Base-by-base conservation (phyloP, 2,113 vertebrate species). In the Ovis aries region DNA sequence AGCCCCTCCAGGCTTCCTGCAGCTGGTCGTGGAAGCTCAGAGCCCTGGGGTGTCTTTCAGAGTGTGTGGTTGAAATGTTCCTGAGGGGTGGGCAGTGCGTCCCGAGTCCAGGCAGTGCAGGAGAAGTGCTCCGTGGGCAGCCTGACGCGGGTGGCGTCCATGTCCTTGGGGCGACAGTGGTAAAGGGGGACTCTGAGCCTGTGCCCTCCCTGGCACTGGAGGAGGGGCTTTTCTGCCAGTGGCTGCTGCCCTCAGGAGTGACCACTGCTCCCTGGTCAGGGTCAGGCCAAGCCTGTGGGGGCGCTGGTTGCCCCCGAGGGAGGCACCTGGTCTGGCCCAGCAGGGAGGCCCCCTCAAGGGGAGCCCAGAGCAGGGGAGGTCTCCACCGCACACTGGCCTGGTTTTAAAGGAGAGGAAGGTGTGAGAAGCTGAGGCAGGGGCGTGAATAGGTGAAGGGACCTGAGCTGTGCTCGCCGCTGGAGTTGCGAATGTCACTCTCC, bases 401-500 rank as follows among this genome's bases (percentile, higher is more conserved):
- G 3, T 86, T 50, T 43, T 52, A 53, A 89, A 64, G 60, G 14
- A 36, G 31, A 64, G 8, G 33, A 52, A 15, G 36, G 53, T 27
- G 2, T 84, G 25, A 23, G 86, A 86, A 52, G 43, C 60, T 80
- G 15, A 78, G 50, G 10, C 21, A 45, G 40, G 17, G 17, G 2
- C 7, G 3, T 52, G 31, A 55, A 55, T 6, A 43, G n/a, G 90
- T 1, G 23, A 31, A 45, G 2, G 12, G 81, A 82, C 23, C 5
- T 53, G 52, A 90, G 11, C 33, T 55, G 6, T 89, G 21, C 45
- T 43, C 71, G 10, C 89, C 23, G 15, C 23, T 43, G 71, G 25
- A n/a, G 57, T 87, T 94, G 90, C 94, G 91, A 74, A 91, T 78
- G 40, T 59, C 87, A 25, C 91, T 84, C 92, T 62, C 84, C 21